These are phyloP conservation scores for Daubentonia madagascariensis DNA, from an alignment of 2,113 vertebrate genomes.

Conservation along the genomic window DNA sequence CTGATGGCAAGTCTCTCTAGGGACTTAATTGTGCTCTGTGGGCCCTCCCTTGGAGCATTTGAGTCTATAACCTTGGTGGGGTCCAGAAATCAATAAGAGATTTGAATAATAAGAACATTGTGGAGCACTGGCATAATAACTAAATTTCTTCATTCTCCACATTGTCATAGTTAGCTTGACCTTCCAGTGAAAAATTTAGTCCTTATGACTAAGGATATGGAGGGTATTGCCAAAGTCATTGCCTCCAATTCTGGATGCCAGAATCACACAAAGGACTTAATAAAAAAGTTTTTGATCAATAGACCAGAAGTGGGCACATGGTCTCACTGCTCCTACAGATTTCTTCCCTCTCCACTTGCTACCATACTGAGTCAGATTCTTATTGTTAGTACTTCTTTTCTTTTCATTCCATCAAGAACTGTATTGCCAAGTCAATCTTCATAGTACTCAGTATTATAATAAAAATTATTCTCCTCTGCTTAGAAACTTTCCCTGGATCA, in stretches of 20 bases:
- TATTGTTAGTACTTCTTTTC: background rate
- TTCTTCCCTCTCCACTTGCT: background rate
- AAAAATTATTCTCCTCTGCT: background rate
- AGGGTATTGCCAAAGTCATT: background rate
- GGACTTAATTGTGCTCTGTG: background rate
- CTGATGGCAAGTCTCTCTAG: background rate
- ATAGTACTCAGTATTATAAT: background rate
- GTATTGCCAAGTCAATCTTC: background rate
- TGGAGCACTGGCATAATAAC: background rate
- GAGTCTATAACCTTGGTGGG: background rate
- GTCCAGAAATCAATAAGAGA: background rate
- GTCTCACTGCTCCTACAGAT: background rate
- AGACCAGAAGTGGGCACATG: background rate
- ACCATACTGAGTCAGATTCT: background rate
- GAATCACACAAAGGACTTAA: background rate
- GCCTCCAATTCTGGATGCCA: background rate
- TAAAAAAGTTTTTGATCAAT: background rate
- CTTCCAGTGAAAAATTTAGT: background rate
- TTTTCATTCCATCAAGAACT: background rate
- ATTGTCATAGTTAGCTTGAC: background rate
- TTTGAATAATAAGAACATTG: background rate
- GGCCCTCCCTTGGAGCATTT: background rate
- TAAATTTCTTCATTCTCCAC: background rate
- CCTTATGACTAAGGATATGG: background rate
- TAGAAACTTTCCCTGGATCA: background rate